These are phyloP conservation scores for Porites lobata DNA, from an alignment of 92 coral and sea anemone species.

Conservation along the genomic window DNA sequence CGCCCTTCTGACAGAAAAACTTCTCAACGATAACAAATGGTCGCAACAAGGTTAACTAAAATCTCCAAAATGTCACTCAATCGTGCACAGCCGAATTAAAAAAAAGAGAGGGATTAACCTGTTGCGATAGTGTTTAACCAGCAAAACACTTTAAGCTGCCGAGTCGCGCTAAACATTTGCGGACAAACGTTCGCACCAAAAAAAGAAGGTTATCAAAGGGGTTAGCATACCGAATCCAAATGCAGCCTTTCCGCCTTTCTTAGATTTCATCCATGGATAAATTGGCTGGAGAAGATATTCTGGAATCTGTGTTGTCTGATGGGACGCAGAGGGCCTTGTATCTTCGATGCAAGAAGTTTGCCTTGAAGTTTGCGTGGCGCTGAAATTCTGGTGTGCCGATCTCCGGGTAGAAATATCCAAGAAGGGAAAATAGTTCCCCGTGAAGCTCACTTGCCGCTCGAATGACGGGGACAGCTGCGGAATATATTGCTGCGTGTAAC, in stretches of 20 bases:
- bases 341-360: constrained; percentile 20
- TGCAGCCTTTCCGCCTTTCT: constrained; percentile 83
- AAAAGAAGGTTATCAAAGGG: constrained; percentile 36
- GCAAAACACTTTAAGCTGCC: constrained; percentile 13
- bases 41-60: constrained; percentile 18
- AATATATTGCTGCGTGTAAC: constrained; percentile 75
- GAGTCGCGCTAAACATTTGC: constrained; percentile 28
- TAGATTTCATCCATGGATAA: constrained; percentile 99
- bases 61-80: constrained; percentile 52
- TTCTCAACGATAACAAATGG: constrained; percentile 28
- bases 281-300: constrained; percentile 89
- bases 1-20: constrained; percentile 54
- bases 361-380: constrained; percentile 29
- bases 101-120: constrained; percentile 42
- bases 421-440: constrained; percentile 70
- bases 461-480: constrained; percentile 84
- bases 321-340: constrained; percentile 8
- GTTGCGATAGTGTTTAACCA: constrained; percentile 18
- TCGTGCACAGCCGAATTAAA: background rate
- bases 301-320: constrained; percentile 69
- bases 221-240: constrained; percentile 72
- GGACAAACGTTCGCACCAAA: constrained; percentile 19
- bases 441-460: constrained; percentile 82
- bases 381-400: constrained; percentile 26
- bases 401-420: constrained; percentile 41